Base-by-base conservation (phyloP, 1,140 invertebrate genomes). In the Cotesia chilonis region DNA sequence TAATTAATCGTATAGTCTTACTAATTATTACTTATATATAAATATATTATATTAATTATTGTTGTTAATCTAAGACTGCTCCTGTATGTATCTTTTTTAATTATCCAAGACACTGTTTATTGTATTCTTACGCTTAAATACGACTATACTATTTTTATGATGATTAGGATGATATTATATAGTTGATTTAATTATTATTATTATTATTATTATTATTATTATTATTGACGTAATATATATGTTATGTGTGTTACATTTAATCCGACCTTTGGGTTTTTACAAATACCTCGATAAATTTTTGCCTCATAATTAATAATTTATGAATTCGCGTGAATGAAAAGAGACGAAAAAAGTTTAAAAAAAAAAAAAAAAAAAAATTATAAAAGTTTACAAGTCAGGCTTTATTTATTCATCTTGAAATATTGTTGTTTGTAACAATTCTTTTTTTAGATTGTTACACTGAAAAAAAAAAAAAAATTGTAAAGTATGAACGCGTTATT, bases 261-360 rank as follows among this genome's bases (percentile, higher is more conserved):
- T 73, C 70, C 59, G 70, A 75, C 71, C 68, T 71, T 67, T 70
- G 71, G 74, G 65, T 75, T 47, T 47, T 47, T 73, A 66, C 63
- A 75, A 75, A 75, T 75, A 75, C 74, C 74, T 75, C 74, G 74
- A 68, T 75, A 68, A 70, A 71, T 57, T 71, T 72, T 73, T 74
- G 73, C 70, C 73, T 74, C 73, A 68, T 68, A 71, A 71, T 68
- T 51, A 61, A 74, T 75, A 70, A 70, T 75, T 54, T 54, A n/a
- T 57, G 52, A 65, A 61, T 63, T 65, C 70, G 57, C 68, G n/a
- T 66, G 76, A 75, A 79, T 76, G 78, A 80, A 74, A 76, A 65
- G 72, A 67, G 63, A 77, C 73, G 69, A 60, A 78, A 54, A 77
- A 74, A 75, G 37, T 51, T 51, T 9, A n/a, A n/a, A n/a, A n/a